Evolutionary conservation across 2,797 vertebrate genomes (phyloP), one percentile per base, ranked within the genome.

Genomic region (Alauda arvensis): DNA sequence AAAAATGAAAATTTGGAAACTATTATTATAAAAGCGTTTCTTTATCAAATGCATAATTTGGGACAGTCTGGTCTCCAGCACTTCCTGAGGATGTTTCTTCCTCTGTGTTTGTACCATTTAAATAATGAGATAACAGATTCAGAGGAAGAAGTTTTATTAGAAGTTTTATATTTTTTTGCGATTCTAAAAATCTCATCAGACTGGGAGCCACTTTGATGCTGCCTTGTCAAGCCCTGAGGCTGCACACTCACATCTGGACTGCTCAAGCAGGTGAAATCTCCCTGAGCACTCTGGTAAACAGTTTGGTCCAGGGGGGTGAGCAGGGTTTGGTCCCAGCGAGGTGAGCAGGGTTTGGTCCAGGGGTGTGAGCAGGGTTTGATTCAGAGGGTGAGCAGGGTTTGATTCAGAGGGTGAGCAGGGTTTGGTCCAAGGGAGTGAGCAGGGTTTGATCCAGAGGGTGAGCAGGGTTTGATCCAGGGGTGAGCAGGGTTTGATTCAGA

Each of bases 231-330:
- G 48, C 28, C 39, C 11, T 14, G 52, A 69, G 43, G 17, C 3
- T 23, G 49, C 26, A 45, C 6, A 2, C 25, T 51, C 15, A 5
- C 26, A 11, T 42, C 34, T 16, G 18, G 45, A 69, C 33, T 5
- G 20, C 34, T 62, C 37, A 53, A 5, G 2, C 19, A 40, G 59
- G 9, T 13, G 59, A 67, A 51, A 78, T 23, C 59, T 26, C 40
- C 2, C 21, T 0, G 2, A 2, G 39, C 10, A 3, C 1, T 1
- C 23, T 1, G 37, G 34, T 14, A 29, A 19, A 29, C 23, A 45
- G n/a, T 17, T 63, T 37, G 55, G 9, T 45, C 10, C 31, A 20
- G 10, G 31, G 12, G 12, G 11, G 37, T 33, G 37, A 57, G 33
- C 53, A 56, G 26, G 48, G 37, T 21, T 56, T 34, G 31, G 5